Percentiles rank a stretch among this genome's conserved stretches.
phyloP scores from a whole-genome alignment of 2,888 invertebrate species.

The Galerucella nymphaeae region DNA sequence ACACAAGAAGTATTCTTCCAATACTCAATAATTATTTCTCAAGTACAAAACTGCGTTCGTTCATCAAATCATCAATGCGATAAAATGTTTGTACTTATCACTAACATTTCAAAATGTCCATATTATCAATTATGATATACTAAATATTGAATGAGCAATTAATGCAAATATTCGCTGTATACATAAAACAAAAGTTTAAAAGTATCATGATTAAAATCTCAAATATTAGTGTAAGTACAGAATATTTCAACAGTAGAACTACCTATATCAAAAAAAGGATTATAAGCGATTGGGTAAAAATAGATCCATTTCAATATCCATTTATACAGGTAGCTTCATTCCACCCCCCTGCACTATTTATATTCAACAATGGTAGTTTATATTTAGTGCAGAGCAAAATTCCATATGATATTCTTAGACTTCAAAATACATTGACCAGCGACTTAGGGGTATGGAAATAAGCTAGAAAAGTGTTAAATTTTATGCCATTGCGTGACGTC shows the following conservation, averaged over 20 bases:
- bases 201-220: background rate
- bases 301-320: background rate
- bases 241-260: slow-evolving; percentile 11
- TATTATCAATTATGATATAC: background rate
- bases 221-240: slow-evolving; percentile 5
- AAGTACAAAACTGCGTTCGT: slow-evolving; percentile 1
- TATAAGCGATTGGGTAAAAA: background rate
- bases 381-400: too few relatives aligned
- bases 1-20: background rate
- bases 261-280: background rate
- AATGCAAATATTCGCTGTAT: background rate
- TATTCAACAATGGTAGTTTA: background rate
- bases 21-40: background rate
- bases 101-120: background rate
- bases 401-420: too few relatives aligned
- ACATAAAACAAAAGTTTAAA: background rate
- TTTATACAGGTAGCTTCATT: background rate
- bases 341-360: background rate
- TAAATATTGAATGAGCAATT: background rate
- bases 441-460: too few relatives aligned
- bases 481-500: too few relatives aligned
- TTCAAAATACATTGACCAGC: too few relatives aligned
- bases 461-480: too few relatives aligned
- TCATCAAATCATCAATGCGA: slow-evolving; percentile 16
- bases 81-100: background rate